Percentiles rank a stretch among this genome's conserved stretches.
Evolutionary conservation across 2,888 invertebrate species (phyloP).

Genomic region (Parnassius mnemosyne): DNA sequence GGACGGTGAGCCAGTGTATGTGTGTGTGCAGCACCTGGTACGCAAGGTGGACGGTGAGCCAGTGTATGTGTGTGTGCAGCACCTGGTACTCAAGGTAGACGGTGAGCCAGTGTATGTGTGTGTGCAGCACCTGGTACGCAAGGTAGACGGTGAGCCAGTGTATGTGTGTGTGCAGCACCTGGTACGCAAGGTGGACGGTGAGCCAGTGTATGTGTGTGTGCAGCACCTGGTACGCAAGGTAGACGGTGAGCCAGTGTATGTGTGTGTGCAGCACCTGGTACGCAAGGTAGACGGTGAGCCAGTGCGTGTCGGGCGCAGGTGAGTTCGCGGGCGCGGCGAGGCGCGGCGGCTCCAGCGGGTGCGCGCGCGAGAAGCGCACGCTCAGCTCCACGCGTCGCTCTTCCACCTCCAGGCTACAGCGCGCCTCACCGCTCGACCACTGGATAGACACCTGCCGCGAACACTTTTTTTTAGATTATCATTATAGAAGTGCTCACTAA

Average conservation of each 20-base stretch:
- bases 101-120: no score
- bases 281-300: slow-evolving; percentile 89
- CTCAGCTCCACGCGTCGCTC: slow-evolving; percentile 89
- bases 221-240: no score
- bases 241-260: no score
- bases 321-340: slow-evolving; percentile 70
- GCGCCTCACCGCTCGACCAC: slow-evolving; percentile 89
- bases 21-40: slow-evolving; percentile 84
- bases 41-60: slow-evolving; percentile 89
- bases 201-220: no score
- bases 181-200: no score
- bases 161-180: slow-evolving; percentile 14
- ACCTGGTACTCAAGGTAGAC: slow-evolving; percentile 88
- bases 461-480: no score
- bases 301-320: slow-evolving; percentile 44
- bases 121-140: no score
- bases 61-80: slow-evolving; percentile 60
- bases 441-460: slow-evolving; percentile 81
- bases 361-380: slow-evolving; percentile 88
- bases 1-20: slow-evolving; percentile 47
- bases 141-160: no score
- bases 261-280: slow-evolving; percentile 92
- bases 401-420: slow-evolving; percentile 90
- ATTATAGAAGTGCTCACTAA: no score
- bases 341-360: slow-evolving; percentile 84